These are phyloP conservation scores for Conops quadrifasciatus DNA, from an alignment of 2,888 invertebrate species.

Conservation along the genomic window DNA sequence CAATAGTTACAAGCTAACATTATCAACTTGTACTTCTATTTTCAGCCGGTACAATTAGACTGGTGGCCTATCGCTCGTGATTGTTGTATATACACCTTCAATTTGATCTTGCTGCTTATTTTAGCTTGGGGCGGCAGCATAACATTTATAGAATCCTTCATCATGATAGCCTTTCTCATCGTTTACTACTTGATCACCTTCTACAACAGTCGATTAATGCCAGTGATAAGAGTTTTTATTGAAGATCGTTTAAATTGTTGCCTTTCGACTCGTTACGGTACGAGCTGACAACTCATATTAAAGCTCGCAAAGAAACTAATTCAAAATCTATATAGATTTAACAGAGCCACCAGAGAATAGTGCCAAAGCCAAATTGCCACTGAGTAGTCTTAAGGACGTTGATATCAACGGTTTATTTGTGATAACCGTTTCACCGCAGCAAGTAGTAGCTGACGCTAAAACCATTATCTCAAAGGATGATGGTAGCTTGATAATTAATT, in stretches of 20 bases:
- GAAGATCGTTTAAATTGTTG: constrained; percentile 53
- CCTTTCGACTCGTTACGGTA: constrained; percentile 45
- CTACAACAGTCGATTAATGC: constrained; percentile 68
- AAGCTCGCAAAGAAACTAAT: neutral
- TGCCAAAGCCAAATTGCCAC: constrained; percentile 61
- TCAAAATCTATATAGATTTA: constrained; percentile 56
- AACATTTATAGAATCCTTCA: constrained; percentile 78
- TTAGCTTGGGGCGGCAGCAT: constrained; percentile 80
- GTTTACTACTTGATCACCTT: constrained; percentile 77
- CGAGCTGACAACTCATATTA: constrained; percentile 1
- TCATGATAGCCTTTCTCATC: constrained; percentile 74
- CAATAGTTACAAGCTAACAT: neutral
- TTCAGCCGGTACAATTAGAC: constrained; percentile 76
- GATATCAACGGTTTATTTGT: constrained; percentile 61
- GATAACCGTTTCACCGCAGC: constrained; percentile 54
- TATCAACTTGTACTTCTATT: constrained; percentile 31
- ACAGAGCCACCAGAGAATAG: constrained; percentile 63
- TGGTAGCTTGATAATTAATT: too few relatives aligned
- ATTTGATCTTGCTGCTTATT: constrained; percentile 72
- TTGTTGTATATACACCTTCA: constrained; percentile 75
- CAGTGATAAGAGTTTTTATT: constrained; percentile 47
- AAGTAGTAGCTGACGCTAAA: constrained; percentile 21
- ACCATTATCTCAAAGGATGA: neutral
- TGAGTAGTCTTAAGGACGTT: constrained; percentile 56
- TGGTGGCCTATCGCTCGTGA: constrained; percentile 82